Percentiles rank a stretch among this genome's conserved stretches.
Evolutionary conservation across 2,113 vertebrate genomes (phyloP).

Genomic region (Pituophis catenifer): DNA sequence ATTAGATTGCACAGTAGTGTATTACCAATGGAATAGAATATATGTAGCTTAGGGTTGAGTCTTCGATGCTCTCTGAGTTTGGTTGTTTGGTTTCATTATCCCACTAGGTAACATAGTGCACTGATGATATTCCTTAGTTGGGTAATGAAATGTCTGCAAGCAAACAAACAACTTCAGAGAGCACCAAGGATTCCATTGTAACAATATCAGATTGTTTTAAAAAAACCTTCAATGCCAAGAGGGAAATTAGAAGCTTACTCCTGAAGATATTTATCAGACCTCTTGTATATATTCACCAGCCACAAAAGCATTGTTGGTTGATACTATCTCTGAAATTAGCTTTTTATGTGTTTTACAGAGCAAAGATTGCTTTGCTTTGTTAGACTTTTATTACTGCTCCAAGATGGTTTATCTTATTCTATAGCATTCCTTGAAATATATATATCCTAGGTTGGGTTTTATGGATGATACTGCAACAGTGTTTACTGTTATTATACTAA

Average conservation of each 20-base stretch:
- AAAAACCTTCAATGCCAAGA: background rate
- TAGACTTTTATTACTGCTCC: background rate
- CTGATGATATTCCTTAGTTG: background rate
- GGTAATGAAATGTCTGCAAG: background rate
- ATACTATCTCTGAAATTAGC: background rate
- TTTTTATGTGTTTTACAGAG: background rate
- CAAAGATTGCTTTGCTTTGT: background rate
- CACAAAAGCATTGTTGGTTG: background rate
- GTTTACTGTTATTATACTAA: background rate
- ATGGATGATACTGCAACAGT: background rate
- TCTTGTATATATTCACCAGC: background rate
- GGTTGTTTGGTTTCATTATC: background rate
- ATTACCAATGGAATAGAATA: background rate
- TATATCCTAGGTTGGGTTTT: background rate
- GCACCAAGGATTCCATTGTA: background rate
- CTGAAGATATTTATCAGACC: background rate
- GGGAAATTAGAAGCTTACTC: background rate
- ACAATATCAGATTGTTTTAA: background rate
- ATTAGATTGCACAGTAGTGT: background rate
- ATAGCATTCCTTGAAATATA: background rate
- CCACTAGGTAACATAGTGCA: background rate
- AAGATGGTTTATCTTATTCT: background rate
- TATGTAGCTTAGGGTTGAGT: background rate
- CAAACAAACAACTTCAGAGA: background rate
- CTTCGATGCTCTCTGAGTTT: background rate